Evolutionary conservation across 1,140 invertebrate genomes (phyloP).

Genomic region (Asbolus verrucosus): DNA sequence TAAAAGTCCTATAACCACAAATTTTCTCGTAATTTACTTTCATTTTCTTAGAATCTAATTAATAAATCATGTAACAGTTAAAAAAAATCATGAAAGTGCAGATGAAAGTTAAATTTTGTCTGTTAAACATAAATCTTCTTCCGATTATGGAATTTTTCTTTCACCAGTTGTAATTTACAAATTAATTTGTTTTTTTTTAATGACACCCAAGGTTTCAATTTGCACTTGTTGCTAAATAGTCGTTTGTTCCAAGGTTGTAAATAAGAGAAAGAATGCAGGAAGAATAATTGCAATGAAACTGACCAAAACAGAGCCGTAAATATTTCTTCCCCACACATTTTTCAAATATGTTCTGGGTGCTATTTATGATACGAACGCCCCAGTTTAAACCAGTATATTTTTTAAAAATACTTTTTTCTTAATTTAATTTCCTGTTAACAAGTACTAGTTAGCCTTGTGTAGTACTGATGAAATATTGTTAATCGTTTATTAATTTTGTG

Average conservation of each 20-base stretch:
- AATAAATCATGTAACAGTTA: constrained; percentile 24
- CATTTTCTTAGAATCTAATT: constrained; percentile 27
- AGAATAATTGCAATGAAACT: too few species aligned
- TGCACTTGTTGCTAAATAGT: constrained; percentile 1
- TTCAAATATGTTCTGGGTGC: too few species aligned
- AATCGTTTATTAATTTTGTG: constrained; percentile 18
- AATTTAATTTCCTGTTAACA: constrained; percentile 23
- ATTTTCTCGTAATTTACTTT: constrained; percentile 34
- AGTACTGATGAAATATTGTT: neutral
- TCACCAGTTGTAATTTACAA: neutral
- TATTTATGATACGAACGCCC: neutral
- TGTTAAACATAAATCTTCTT: constrained; percentile 30
- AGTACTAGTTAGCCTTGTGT: constrained; percentile 33
- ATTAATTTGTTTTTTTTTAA: neutral
- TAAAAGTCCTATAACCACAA: constrained; percentile 26
- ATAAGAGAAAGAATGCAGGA: too few species aligned
- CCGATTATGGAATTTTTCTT: constrained; percentile 18
- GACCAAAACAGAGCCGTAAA: too few species aligned
- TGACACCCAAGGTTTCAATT: constrained; percentile 3
- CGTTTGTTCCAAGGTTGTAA: too few species aligned
- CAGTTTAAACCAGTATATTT: constrained; percentile 20
- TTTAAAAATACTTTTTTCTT: constrained; percentile 8
- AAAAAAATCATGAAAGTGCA: constrained; percentile 29
- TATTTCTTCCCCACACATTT: too few species aligned
- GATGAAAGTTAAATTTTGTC: constrained; percentile 36